Base-by-base conservation (phyloP, 2,113 vertebrate genomes). In the Aspiorhynchus laticeps region DNA sequence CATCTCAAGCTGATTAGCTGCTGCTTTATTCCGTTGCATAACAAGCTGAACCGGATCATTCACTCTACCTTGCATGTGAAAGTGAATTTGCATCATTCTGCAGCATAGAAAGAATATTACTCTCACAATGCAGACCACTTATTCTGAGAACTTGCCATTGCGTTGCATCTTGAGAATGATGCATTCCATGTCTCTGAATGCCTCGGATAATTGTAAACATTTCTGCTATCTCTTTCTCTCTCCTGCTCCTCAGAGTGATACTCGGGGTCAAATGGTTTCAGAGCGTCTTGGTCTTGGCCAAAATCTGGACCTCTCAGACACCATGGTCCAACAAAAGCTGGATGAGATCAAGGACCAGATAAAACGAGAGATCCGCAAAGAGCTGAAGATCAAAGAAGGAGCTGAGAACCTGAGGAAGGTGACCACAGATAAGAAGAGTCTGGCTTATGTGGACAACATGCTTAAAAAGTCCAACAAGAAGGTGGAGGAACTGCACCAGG, bases 381-480 rank as follows among this genome's bases (percentile, higher is more conserved):
- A 97, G 94, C 95, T 97, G 92, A 97, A 97, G 95, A 97, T 97
- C 90, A 97, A 97, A 92, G 97, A 97, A 90, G 97, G 96, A 89
- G 95, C 96, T 0, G 96, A 97, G 94, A 97, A 97, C 93, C 95
- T 97, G 83, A 95, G 96, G 87, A 97, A 96, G 93, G 98, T 99
- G 85, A 99, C 98, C 90, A 99, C 98, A 0, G 98, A 99, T 94
- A 99, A 99, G 95, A 99, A 99, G 95, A 99, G 95, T 92, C 95
- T 99, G 95, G 98, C 98, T 4, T 99, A 98, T 76, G 98, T 99
- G 87, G 98, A 99, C 94, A 98, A 98, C 94, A 97, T 99, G 96
- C 96, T 99, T 92, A 99, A 99, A 94, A 99, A 99, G 89, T 99
- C 97, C 0, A 99, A 97, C 93, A 99, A 99, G 94, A 99, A 99